A percentile compares a stretch with the other conserved stretches of the same genome.
Conservation (phyloP, 2,797 vertebrate species). For the Sebastes minor region DNA sequence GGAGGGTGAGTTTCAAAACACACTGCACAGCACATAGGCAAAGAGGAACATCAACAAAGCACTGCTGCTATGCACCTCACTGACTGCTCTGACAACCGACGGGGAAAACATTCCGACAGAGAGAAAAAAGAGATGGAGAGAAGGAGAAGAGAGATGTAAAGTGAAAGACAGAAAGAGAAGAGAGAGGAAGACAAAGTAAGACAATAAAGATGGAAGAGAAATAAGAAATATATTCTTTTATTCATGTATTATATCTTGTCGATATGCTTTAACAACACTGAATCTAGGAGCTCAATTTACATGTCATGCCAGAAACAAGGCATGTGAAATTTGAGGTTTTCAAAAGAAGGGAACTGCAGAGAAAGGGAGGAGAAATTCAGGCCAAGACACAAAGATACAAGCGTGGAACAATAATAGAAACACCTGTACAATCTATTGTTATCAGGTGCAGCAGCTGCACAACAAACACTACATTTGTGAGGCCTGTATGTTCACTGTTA, state of each 20-base stretch:
- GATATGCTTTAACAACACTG: constrained; percentile 11
- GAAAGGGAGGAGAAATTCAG: constrained; percentile 1
- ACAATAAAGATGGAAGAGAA: constrained; percentile 12
- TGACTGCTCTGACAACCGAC: constrained; percentile 63
- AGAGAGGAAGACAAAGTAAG: background rate
- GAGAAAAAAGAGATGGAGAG: constrained; percentile 24
- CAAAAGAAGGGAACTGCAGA: background rate
- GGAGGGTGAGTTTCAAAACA: constrained; percentile 76
- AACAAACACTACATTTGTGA: background rate
- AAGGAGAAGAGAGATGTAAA: constrained; percentile 34
- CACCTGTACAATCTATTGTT: constrained; percentile 9
- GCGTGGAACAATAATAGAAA: background rate
- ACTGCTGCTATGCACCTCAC: constrained; percentile 66
- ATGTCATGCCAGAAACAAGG: background rate
- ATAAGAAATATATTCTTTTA: background rate
- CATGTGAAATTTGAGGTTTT: constrained; percentile 18
- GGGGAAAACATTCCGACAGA: constrained; percentile 72
- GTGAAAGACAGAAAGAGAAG: constrained; percentile 14
- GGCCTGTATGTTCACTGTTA: background rate
- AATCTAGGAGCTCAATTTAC: constrained; percentile 15
- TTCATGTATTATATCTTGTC: constrained; percentile 14
- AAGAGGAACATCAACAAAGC: constrained; percentile 75
- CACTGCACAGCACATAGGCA: constrained; percentile 71
- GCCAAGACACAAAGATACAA: background rate
- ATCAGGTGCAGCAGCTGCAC: background rate